Evolutionary conservation across 2,888 invertebrate genomes (phyloP), one percentile per base, ranked within the genome.

Genomic region (Ectobius pallidus): DNA sequence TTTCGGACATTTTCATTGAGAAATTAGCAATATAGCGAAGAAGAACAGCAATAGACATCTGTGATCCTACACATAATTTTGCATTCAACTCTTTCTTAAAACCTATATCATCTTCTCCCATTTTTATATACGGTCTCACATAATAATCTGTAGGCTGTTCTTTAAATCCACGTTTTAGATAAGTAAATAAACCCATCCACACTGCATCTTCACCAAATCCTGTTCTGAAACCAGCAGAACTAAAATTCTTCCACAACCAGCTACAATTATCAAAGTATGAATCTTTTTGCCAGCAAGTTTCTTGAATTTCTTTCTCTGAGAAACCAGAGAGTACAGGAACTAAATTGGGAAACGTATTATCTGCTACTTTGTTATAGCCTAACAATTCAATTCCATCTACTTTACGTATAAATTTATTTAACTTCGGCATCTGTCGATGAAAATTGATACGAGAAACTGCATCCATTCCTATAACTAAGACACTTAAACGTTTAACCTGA

Each of bases 311-410:
- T 0, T 85, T 84, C 32, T 89, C 89, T 52, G 86, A 87, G 55
- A 90, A 81, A 0, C 96, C 96, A 7, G 90, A 89, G 14, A 96
- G 83, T 75, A 94, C 87, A 0, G 97, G 93, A 7, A 93, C 88
- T 73, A 97, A 81, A 82, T 97, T 97, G 0, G 96, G 95, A 81
- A 93, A 96, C 0, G 97, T 97, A 82, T 97, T 97, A 82, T 97
- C 97, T 2, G 91, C 97, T 9, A 97, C 92, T 86, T 97, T 97
- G 81, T 94, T 96, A 82, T 95, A 96, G 4, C 97, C 97, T 77
- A 91, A 82, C 80, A 97, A 86, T 80, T 95, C 95, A 68, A 93
- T 86, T 46, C 91, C 91, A 16, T 87, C 86, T 74, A 92, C 84
- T 18, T 87, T 82, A 73, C 86, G 84, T 68, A 95, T 84, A 77